phyloP scores from a whole-genome alignment of 2,888 invertebrate genomes.

The Gandaritis pyraliata region DNA sequence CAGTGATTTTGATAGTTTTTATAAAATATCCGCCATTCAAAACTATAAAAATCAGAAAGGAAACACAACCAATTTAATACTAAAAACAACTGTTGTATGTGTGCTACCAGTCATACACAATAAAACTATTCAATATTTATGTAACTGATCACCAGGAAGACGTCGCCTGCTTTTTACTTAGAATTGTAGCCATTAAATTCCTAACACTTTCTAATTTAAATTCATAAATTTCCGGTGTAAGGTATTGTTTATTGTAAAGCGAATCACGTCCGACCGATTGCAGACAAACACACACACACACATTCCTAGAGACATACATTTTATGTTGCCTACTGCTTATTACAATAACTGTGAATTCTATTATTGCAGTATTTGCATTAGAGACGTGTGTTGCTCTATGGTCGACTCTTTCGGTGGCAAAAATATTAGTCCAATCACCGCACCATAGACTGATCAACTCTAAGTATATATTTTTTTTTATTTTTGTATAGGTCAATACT shows the following conservation, averaged over 20 bases:
- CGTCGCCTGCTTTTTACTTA: conserved; percentile 46
- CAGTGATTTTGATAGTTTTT: no score
- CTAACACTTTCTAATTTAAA: conserved; percentile 83
- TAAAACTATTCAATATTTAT: conserved; percentile 69
- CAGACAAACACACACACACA: conserved; percentile 63
- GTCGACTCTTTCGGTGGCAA: no score
- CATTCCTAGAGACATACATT: conserved; percentile 62
- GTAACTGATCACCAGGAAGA: conserved; percentile 65
- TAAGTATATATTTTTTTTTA: no score
- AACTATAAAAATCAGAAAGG: conserved; percentile 43
- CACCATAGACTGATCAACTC: no score
- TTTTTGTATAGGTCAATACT: no score
- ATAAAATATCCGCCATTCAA: conserved; percentile 12
- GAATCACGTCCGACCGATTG: conserved; percentile 77
- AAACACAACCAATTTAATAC: conserved; percentile 52
- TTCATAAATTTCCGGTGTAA: conserved; percentile 84
- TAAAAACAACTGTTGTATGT: conserved; percentile 51
- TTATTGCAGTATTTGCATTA: conserved; percentile 28
- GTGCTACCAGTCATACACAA: conserved; percentile 61
- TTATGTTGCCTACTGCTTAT: conserved; percentile 42
- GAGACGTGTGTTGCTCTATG: not conserved
- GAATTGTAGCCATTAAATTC: conserved; percentile 71
- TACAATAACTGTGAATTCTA: conserved; percentile 44
- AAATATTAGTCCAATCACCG: no score
- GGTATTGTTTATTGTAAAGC: conserved; percentile 66